phyloP scores from a whole-genome alignment of 37 sponge, comb jelly and placozoan genomes.

The Chondrilla cf. caribensis region DNA sequence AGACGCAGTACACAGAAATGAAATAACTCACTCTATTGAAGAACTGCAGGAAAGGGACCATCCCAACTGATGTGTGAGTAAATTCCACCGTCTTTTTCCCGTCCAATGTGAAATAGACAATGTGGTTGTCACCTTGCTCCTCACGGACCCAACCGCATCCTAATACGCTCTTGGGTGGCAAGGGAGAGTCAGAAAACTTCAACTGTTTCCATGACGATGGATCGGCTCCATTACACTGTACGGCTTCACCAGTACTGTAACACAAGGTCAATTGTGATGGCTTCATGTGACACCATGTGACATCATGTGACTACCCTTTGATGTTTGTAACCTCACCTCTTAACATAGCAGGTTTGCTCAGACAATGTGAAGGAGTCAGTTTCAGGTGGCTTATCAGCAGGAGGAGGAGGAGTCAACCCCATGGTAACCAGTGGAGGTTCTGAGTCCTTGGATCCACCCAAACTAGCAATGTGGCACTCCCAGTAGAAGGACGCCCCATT shows the following conservation, averaged over 20 bases:
- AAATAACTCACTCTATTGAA: slow-evolving; percentile 84
- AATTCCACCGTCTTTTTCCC: slow-evolving; percentile 60
- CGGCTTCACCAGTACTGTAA: slow-evolving; percentile 66
- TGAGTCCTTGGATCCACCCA: slow-evolving; percentile 35
- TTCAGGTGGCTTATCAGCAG: slow-evolving; percentile 33
- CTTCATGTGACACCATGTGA: neutral
- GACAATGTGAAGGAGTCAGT: slow-evolving; percentile 33
- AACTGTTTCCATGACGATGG: slow-evolving; percentile 60
- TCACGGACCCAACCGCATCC: slow-evolving; percentile 87
- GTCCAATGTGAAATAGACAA: slow-evolving; percentile 89
- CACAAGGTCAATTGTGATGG: neutral
- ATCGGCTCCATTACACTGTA: slow-evolving; percentile 49
- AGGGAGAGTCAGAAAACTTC: slow-evolving; percentile 29
- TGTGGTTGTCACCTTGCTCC: slow-evolving; percentile 52
- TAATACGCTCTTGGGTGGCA: slow-evolving; percentile 65
- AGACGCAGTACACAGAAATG: too few relatives aligned
- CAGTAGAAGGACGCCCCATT: slow-evolving; percentile 92
- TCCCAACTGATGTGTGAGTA: slow-evolving; percentile 37
- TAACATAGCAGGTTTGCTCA: slow-evolving; percentile 31
- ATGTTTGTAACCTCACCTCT: slow-evolving; percentile 36
- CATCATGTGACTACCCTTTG: too few relatives aligned
- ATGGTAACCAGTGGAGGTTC: slow-evolving; percentile 47
- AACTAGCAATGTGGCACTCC: slow-evolving; percentile 69
- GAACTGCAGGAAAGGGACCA: slow-evolving; percentile 84
- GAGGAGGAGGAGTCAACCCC: slow-evolving; percentile 67